phyloP scores from a whole-genome alignment of 2,888 invertebrate species.

The Pandemis cinnamomeana region DNA sequence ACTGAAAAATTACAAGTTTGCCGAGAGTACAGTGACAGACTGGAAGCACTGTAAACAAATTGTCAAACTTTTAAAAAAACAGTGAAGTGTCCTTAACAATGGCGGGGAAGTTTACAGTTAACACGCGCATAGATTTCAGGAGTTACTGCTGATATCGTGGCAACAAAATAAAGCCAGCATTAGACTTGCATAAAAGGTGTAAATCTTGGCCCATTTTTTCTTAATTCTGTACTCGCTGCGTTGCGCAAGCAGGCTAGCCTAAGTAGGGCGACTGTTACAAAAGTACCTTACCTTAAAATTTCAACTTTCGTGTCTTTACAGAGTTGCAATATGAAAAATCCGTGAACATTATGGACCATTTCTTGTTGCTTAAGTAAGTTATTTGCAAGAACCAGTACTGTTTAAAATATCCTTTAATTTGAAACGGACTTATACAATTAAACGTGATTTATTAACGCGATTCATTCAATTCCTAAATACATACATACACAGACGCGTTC shows the following conservation, averaged over 20 bases:
- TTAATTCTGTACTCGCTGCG: neutral
- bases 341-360: conserved; percentile 6
- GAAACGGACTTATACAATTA: neutral
- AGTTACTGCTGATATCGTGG: neutral
- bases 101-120: too few relatives aligned
- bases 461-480: neutral
- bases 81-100: too few relatives aligned
- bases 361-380: neutral
- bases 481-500: too few relatives aligned
- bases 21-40: too few relatives aligned
- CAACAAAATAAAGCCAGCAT: neutral
- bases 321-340: conserved; percentile 4
- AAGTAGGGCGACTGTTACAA: conserved; percentile 13
- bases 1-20: too few relatives aligned
- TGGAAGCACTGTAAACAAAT: too few relatives aligned
- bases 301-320: conserved; percentile 26
- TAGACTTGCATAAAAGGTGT: conserved; percentile 13
- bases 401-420: conserved; percentile 2
- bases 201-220: conserved; percentile 24
- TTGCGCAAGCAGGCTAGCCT: conserved; percentile 12
- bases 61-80: too few relatives aligned
- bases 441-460: neutral
- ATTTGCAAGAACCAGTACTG: conserved; percentile 19
- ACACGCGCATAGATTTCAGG: too few relatives aligned
- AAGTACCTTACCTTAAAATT: conserved; percentile 30